These are phyloP conservation scores for Edolisoma coerulescens DNA, from an alignment of 2,113 vertebrate genomes.

Conservation along the genomic window DNA sequence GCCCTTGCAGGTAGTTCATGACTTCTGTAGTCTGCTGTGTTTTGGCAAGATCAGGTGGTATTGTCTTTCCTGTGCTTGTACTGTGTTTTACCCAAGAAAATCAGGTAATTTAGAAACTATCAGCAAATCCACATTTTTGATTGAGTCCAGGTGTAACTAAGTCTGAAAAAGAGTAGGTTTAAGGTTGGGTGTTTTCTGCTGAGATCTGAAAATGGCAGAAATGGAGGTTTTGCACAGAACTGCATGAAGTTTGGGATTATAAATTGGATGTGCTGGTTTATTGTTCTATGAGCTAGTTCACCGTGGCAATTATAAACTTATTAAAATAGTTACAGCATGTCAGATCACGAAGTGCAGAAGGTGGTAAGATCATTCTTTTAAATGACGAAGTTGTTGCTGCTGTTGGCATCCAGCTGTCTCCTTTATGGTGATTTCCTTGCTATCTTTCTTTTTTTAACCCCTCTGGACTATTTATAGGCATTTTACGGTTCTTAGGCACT, in stretches of 20 bases:
- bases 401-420: background rate
- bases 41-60: background rate
- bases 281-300: constrained; percentile 24
- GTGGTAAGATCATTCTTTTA: background rate
- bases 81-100: background rate
- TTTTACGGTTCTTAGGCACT: background rate
- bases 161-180: background rate
- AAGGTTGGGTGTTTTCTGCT: constrained; percentile 16
- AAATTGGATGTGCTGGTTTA: constrained; percentile 28
- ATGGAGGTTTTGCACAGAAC: constrained; percentile 12
- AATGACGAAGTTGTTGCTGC: background rate
- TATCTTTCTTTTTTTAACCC: background rate
- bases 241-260: background rate
- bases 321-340: background rate
- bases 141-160: background rate
- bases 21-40: background rate
- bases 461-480: background rate
- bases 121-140: background rate
- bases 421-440: background rate
- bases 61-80: background rate
- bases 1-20: background rate
- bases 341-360: background rate
- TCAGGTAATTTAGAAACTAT: background rate
- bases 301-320: background rate
- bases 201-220: constrained; percentile 38